Conservation (phyloP, 2,113 vertebrate genomes). For the Spea bombifrons region DNA sequence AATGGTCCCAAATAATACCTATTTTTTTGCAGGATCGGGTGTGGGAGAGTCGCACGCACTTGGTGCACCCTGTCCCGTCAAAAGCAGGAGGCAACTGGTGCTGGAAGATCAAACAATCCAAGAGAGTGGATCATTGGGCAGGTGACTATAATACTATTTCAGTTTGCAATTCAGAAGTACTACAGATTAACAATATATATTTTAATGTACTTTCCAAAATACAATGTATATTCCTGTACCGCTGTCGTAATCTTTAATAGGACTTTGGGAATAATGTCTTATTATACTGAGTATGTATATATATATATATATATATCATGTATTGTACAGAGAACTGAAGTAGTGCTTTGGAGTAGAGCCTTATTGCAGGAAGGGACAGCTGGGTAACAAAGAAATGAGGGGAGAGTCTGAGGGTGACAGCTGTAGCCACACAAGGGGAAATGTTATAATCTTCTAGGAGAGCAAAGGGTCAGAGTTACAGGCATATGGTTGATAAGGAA, state of each 20-base stretch:
- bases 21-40: neutral
- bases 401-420: neutral
- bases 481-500: neutral
- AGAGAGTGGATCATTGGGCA: neutral
- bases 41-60: neutral
- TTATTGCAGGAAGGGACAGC: conserved; percentile 15
- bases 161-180: no score
- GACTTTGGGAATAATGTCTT: no score
- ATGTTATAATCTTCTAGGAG: neutral
- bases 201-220: no score
- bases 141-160: neutral
- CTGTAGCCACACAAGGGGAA: neutral
- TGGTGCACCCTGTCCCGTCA: conserved; percentile 35
- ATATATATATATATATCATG: no score
- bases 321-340: no score
- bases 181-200: no score
- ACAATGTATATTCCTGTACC: no score
- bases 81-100: conserved; percentile 50
- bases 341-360: no score
- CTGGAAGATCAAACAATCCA: neutral
- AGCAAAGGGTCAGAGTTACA: neutral
- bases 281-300: no score
- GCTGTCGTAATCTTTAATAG: no score
- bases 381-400: neutral
- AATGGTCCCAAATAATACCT: no score